Evolutionary conservation across 2,888 invertebrate species (phyloP), one percentile per base, ranked within the genome.

Genomic region (Augochlorella aurata): DNA sequence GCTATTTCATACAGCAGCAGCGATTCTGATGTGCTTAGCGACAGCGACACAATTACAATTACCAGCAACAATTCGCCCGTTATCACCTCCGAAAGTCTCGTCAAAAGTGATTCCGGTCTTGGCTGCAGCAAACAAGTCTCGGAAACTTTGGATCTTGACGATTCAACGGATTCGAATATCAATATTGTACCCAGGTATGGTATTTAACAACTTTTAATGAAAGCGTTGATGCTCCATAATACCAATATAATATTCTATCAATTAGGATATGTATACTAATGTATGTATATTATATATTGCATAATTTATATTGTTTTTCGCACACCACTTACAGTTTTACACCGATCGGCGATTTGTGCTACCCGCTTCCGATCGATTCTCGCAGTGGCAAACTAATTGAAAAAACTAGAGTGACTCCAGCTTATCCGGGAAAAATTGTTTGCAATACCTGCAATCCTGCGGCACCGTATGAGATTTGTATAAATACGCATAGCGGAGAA

Each of bases 281-380:
- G n/a, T n/a, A n/a, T n/a, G n/a, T 29, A 29, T 29, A 29, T 29
- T 29, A 29, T 29, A 29, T 38, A 38, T 38, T 38, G 38, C 38
- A 38, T 38, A 5, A 0, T 38, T 38, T 29, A 29, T 29, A 29
- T 29, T 29, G 29, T 29, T 29, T 29, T 29, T 29, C 12, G 5
- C 24, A 14, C 58, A 58, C 24, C 12, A 1, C 7, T 14, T 18
- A 29, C 74, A 91, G 91, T 9, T 89, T 90, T 70, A 61, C 81
- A 68, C 88, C 89, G 16, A 77, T 91, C 45, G 90, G 88, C 18
- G 90, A 90, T 50, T 68, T 89, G n/a, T 90, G 91, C 73, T 75
- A 85, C 10, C 85, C 82, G 7, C 74, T 45, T 52, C 63, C 71
- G 10, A 44, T 52, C 10, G 71, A 76, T 47, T 47, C 72, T 9